Percentiles rank a stretch among this genome's conserved stretches.
These are phyloP conservation scores for Eulithis testata DNA, from an alignment of 2,888 invertebrate genomes.

Conservation along the genomic window DNA sequence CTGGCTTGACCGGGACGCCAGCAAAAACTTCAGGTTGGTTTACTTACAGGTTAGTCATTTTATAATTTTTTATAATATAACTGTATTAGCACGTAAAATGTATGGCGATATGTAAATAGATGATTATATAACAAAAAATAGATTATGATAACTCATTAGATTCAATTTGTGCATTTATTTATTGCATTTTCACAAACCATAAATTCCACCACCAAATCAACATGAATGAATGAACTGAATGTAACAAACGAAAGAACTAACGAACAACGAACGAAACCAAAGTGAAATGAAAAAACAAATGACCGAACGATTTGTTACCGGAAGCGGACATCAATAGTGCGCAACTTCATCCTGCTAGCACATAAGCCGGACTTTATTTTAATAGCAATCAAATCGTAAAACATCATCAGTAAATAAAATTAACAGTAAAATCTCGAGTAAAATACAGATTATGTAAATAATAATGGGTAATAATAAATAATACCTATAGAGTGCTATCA, in stretches of 20 bases:
- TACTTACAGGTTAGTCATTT: conserved; percentile 16
- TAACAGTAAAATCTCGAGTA: no score
- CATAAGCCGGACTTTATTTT: no score
- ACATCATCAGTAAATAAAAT: no score
- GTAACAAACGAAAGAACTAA: background rate
- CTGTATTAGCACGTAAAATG: background rate
- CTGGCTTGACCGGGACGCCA: conserved; percentile 30
- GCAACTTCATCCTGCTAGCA: conserved; percentile 7
- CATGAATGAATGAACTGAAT: background rate
- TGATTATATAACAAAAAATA: background rate
- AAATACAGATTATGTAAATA: no score
- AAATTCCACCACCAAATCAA: background rate
- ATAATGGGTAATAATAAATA: no score
- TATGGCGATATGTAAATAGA: background rate
- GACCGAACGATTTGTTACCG: background rate
- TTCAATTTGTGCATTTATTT: background rate
- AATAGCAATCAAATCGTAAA: no score
- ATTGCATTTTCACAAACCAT: background rate
- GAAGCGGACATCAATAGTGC: conserved; percentile 22
- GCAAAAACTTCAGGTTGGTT: conserved; percentile 17
- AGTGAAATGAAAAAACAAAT: no score
- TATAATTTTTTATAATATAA: background rate
- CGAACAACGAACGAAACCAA: background rate
- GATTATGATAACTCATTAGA: background rate
- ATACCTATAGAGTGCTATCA: no score